Evolutionary conservation across 2,797 vertebrate species (phyloP).

Genomic region (Telmatherina bonti): DNA sequence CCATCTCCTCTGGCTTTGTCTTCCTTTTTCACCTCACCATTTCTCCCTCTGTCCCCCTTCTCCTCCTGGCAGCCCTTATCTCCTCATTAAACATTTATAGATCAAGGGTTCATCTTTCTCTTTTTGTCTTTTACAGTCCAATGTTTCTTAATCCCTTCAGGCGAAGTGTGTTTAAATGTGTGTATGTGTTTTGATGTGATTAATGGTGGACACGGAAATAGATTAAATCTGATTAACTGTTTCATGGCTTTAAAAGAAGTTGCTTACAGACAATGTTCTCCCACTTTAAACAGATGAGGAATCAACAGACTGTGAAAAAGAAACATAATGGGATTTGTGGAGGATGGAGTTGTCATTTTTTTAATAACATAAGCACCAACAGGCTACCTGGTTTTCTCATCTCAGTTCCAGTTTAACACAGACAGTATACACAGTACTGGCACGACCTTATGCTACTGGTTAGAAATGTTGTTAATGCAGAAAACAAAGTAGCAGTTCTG

Average conservation of each 20-base stretch:
- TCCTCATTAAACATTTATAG: slow-evolving; percentile 77
- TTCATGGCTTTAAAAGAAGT: slow-evolving; percentile 8
- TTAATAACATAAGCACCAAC: slow-evolving; percentile 1
- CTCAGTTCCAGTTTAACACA: slow-evolving; percentile 6
- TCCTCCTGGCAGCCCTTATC: slow-evolving; percentile 39
- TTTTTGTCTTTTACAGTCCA: slow-evolving; percentile 53
- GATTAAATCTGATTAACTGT: slow-evolving; percentile 27
- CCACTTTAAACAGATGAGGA: not conserved
- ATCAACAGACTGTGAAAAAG: not conserved
- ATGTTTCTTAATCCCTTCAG: slow-evolving; percentile 29
- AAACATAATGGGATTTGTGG: slow-evolving; percentile 7
- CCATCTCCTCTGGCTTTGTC: slow-evolving; percentile 51
- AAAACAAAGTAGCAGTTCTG: slow-evolving; percentile 12
- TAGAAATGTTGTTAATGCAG: slow-evolving; percentile 15
- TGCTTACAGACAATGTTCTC: not conserved
- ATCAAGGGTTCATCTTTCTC: slow-evolving; percentile 65
- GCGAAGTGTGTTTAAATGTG: slow-evolving; percentile 31
- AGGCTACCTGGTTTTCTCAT: not conserved
- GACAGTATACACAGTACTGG: not conserved
- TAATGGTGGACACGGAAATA: slow-evolving; percentile 17
- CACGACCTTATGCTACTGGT: not conserved
- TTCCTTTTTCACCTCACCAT: slow-evolving; percentile 62
- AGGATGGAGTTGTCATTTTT: slow-evolving; percentile 3
- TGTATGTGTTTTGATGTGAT: slow-evolving; percentile 20
- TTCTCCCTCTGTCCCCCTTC: slow-evolving; percentile 48